Evolutionary conservation across 2,113 vertebrate species (phyloP).

Genomic region (Aleadryas rufinucha): DNA sequence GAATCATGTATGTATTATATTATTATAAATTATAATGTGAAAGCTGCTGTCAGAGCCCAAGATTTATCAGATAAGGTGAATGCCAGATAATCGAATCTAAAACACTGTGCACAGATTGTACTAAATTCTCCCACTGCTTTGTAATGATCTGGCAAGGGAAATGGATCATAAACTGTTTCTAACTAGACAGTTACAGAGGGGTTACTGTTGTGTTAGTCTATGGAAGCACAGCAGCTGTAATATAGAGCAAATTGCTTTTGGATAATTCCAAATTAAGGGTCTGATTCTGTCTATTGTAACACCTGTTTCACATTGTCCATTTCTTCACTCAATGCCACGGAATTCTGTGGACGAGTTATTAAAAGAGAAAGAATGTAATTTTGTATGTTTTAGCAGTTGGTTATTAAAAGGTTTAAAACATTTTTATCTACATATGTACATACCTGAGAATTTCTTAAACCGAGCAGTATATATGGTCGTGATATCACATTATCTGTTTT

Average conservation of each 20-base stretch:
- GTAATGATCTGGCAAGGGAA: background rate
- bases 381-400: background rate
- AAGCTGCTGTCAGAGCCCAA: background rate
- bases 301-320: background rate
- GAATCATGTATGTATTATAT: background rate
- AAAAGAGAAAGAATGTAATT: background rate
- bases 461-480: background rate
- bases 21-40: background rate
- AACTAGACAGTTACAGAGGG: slow-evolving; percentile 1
- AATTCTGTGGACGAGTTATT: background rate
- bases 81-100: background rate
- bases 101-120: background rate
- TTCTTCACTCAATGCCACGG: background rate
- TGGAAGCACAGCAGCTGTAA: background rate
- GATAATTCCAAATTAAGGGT: background rate
- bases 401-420: background rate
- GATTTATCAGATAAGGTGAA: background rate
- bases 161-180: background rate
- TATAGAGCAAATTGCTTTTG: background rate
- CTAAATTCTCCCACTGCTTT: slow-evolving; percentile 5
- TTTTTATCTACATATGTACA: background rate
- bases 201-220: background rate
- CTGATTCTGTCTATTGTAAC: background rate
- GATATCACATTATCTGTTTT: background rate
- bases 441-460: background rate